Base-by-base conservation (phyloP, 2,888 invertebrate genomes). In the Caenorhabditis panamensis region DNA sequence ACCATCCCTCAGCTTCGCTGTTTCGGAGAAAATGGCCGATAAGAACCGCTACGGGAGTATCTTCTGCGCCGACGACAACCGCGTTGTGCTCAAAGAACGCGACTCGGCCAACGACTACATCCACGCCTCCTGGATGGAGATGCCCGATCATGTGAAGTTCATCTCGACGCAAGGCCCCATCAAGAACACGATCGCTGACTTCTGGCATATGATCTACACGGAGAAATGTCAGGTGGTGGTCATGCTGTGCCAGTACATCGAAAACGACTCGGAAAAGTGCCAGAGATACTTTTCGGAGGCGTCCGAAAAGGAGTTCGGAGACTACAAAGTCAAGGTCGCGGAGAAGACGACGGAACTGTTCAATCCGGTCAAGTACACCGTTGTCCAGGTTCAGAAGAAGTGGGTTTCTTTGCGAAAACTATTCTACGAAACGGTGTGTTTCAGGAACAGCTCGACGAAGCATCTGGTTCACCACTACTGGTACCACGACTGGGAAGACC, bases 181-280 rank as follows among this genome's bases (percentile, higher is more conserved):
- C 28, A 69, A 72, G 28, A 47, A 22, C 9, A 82, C 82, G 1
- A 20, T 72, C 2, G 36, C 18, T 36, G 82, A 82, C 47, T 82
- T 82, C 44, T 82, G 82, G 82, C 82, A 82, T 53, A 82, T 82
- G 82, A 56, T 82, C 5, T 82, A 41, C 47, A 82, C 82, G 11
- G 77, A 82, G 22, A 77, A 82, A 62, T 68, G 68, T 18, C 11
- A 36, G 18, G 69, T 58, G 2, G 73, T 82, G 31, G 82, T 82
- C 37, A 82, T 82, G 82, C 41, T 82, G 18, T 82, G 82, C 26
- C 49, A 71, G 5, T 77, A 54, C 20, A 20, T 47, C 5, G 81
- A 81, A 47, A 66, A 49, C 6, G 76, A 62, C 1, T 28, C 58
- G 16, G 77, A 78, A 24, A 82, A 82, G 56, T 77, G 77, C 24